phyloP scores from a whole-genome alignment of 2,797 vertebrate species.

The Sebastolobus alascanus region DNA sequence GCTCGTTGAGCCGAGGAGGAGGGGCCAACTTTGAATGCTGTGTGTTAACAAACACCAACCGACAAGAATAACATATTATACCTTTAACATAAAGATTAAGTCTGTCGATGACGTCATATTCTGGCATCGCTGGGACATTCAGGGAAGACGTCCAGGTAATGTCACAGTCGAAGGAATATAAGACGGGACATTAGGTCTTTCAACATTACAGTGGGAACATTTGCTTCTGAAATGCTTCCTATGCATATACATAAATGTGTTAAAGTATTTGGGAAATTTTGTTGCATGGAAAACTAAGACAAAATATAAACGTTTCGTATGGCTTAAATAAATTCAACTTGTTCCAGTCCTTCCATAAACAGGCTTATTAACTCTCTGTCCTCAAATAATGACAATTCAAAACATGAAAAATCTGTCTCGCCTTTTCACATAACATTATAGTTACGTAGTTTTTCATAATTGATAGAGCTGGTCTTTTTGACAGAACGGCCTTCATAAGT shows the following conservation, averaged over 20 bases:
- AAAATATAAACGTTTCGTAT: background rate
- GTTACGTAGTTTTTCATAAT: no score
- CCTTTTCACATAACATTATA: no score
- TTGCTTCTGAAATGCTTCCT: background rate
- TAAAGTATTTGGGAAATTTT: background rate
- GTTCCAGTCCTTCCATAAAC: background rate
- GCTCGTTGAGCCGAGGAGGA: no score
- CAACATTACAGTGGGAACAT: background rate
- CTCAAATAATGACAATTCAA: no score
- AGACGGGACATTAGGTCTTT: background rate
- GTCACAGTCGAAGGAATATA: background rate
- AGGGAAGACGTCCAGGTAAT: background rate
- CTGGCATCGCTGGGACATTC: background rate
- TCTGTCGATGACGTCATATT: background rate
- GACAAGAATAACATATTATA: no score
- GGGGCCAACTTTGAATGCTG: no score
- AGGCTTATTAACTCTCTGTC: no score
- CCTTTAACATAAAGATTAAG: no score
- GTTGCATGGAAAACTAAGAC: background rate
- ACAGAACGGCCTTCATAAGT: no score
- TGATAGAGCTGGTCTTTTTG: background rate
- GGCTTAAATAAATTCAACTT: background rate
- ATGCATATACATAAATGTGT: background rate
- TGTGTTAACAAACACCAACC: no score
- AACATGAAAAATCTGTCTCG: no score